Conservation (phyloP, 2,113 vertebrate species). For the Cottus gobio region DNA sequence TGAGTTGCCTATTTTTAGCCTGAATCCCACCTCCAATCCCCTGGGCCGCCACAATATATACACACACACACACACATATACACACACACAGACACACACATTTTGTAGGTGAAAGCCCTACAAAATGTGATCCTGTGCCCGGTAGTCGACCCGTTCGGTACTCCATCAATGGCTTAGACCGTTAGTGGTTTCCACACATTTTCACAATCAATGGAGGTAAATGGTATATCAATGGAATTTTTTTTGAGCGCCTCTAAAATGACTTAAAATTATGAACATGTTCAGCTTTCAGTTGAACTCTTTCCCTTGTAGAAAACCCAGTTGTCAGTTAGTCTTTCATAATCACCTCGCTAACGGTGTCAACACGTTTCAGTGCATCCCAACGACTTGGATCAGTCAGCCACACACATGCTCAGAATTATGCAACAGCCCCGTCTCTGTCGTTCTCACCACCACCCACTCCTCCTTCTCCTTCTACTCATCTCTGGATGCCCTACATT, state of each 20-base stretch:
- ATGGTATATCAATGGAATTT: neutral
- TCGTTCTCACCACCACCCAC: neutral
- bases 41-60: too few species aligned
- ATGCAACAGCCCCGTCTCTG: slow-evolving; percentile 49
- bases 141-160: neutral
- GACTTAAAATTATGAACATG: neutral
- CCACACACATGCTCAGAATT: slow-evolving; percentile 59
- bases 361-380: slow-evolving; percentile 54
- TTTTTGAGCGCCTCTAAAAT: neutral
- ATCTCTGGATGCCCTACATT: slow-evolving; percentile 58
- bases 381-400: slow-evolving; percentile 53
- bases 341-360: slow-evolving; percentile 46
- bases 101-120: neutral
- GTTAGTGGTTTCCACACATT: too few species aligned
- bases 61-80: too few species aligned
- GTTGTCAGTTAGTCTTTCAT: slow-evolving; percentile 59
- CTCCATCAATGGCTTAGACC: too few species aligned
- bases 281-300: neutral
- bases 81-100: too few species aligned
- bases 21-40: too few species aligned
- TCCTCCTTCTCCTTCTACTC: neutral
- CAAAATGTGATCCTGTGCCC: neutral
- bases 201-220: neutral
- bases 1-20: too few species aligned
- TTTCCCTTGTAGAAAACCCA: neutral